Evolutionary conservation across 2,113 vertebrate genomes (phyloP), one percentile per base, ranked within the genome.

Genomic region (Phalacrocorax carbo): DNA sequence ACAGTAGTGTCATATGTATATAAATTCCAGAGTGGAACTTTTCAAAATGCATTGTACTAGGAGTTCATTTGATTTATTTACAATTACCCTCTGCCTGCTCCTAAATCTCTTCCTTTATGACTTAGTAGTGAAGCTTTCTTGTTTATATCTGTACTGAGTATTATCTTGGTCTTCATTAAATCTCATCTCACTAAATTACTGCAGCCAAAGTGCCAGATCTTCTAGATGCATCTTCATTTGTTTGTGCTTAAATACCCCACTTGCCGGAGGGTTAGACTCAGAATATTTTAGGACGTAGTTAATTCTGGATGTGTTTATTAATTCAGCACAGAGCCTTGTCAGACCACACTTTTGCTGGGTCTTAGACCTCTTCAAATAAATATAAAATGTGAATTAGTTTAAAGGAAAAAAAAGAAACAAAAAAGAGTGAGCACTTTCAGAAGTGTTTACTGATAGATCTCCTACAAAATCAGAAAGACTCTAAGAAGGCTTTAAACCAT

Each of bases 81-180:
- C 83, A 94, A 80, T 93, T 94, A 91, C 30, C 32, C 86, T 83
- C 91, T 84, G 38, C 27, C 32, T 90, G 61, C 82, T 93, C 77
- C 83, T 97, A 96, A 95, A 94, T 96, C 83, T 96, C 49, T 75
- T 87, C 27, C 44, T 91, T 91, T 94, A 93, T 95, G 83, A 94
- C 66, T 91, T 79, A 61, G 64, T 65, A 82, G 83, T 14, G 27
- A 82, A 85, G 70, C 25, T 71, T 75, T 75, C 69, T 82, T 93
- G 48, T 95, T 96, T 94, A 89, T 96, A 92, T 94, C 82, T 85
- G 61, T 72, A 79, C 57, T 87, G 86, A 92, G 69, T 94, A 95
- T 96, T 93, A 82, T 94, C 69, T 82, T 46, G 29, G 17, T 91
- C 77, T 92, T 94, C 88, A 94, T 85, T 95, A 95, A 95, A 91